phyloP scores from a whole-genome alignment of 2,797 vertebrate genomes.

The Phrynocephalus guinanensis region DNA sequence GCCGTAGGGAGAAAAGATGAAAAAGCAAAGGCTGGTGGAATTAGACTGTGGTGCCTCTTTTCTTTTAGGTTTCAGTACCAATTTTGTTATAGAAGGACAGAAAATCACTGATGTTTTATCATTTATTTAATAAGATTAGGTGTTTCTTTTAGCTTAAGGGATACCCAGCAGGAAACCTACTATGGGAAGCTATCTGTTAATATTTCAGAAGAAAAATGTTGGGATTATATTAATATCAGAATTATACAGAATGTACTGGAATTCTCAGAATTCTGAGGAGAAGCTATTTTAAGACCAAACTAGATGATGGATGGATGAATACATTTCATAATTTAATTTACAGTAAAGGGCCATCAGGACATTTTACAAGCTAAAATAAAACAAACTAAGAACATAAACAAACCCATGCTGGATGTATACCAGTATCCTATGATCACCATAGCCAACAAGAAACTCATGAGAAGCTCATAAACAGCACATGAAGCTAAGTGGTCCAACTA shows the following conservation, averaged over 20 bases:
- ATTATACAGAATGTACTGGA: not conserved
- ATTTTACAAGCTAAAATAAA: no score
- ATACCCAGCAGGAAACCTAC: constrained; percentile 65
- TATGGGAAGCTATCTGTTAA: constrained; percentile 44
- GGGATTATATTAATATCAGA: not conserved
- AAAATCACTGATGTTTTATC: constrained; percentile 70
- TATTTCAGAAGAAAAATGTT: constrained; percentile 24
- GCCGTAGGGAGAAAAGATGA: constrained; percentile 55
- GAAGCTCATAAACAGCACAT: no score
- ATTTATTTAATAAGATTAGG: constrained; percentile 69
- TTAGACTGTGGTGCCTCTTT: constrained; percentile 63
- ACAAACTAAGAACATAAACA: no score
- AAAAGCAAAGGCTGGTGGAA: constrained; percentile 69
- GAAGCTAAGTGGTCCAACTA: no score
- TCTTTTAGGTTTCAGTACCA: constrained; percentile 64
- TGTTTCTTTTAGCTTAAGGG: constrained; percentile 62
- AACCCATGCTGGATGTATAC: no score
- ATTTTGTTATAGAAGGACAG: constrained; percentile 64
- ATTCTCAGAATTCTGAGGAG: not conserved
- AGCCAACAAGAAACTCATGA: no score
- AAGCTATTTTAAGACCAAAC: not conserved
- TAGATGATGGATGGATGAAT: not conserved
- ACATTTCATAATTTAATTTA: not conserved
- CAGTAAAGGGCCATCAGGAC: no score
- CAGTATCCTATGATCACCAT: no score